Evolutionary conservation across 1,140 invertebrate genomes (phyloP).

Genomic region (Chrysopa pallens): DNA sequence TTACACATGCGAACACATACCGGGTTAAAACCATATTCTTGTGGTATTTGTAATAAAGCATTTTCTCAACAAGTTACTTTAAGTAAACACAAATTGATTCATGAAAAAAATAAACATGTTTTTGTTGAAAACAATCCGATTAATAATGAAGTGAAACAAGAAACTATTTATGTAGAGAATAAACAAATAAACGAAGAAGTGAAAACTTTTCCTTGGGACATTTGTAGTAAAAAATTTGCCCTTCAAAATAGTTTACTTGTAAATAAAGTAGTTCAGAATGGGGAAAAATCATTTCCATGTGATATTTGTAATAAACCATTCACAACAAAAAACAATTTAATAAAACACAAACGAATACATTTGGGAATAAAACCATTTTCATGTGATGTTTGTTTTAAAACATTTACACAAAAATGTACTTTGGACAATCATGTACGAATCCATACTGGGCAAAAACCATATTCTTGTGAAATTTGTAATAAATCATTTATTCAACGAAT

Average conservation of each 20-base stretch:
- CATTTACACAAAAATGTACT: slow-evolving; percentile 10
- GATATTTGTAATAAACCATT: slow-evolving; percentile 7
- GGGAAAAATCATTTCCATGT: slow-evolving; percentile 20
- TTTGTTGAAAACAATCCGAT: too few relatives aligned
- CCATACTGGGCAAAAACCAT: slow-evolving; percentile 82
- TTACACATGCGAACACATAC: slow-evolving; percentile 13
- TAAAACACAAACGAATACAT: slow-evolving; percentile 3
- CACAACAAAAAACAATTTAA: neutral
- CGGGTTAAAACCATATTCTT: slow-evolving; percentile 13
- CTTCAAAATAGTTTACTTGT: too few relatives aligned
- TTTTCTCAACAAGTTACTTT: slow-evolving; percentile 3
- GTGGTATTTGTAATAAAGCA: slow-evolving; percentile 16
- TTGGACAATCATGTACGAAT: slow-evolving; percentile 77
- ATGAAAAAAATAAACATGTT: too few relatives aligned
- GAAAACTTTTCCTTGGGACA: too few relatives aligned
- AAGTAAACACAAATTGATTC: too few relatives aligned
- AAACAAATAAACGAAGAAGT: too few relatives aligned
- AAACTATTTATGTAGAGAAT: too few relatives aligned
- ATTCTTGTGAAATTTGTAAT: slow-evolving; percentile 42
- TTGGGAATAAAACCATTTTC: slow-evolving; percentile 7
- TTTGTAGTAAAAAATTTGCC: too few relatives aligned
- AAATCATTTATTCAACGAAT: slow-evolving; percentile 21
- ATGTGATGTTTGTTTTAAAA: slow-evolving; percentile 13
- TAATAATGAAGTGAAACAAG: too few relatives aligned
- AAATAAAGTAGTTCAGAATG: slow-evolving; percentile 11